Evolutionary conservation across 2,113 vertebrate genomes (phyloP).

Genomic region (Triplophysa rosa): DNA sequence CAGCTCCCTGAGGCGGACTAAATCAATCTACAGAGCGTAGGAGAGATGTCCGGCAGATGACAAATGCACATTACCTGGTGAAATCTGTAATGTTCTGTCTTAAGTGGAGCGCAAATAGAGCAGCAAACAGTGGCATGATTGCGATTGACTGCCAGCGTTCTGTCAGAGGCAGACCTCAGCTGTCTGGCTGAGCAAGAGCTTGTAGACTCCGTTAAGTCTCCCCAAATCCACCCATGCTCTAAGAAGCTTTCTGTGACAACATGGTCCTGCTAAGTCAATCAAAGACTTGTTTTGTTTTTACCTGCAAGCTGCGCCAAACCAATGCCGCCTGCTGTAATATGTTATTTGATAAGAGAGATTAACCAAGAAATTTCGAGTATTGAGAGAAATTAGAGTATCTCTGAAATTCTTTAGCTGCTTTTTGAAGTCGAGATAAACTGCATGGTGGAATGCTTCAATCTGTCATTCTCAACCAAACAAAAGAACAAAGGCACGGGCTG

Average conservation of each 20-base stretch:
- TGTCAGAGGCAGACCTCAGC: conserved; percentile 67
- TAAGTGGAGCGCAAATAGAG: conserved; percentile 22
- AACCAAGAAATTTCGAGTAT: conserved; percentile 9
- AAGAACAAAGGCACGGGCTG: conserved; percentile 16
- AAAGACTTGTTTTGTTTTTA: conserved; percentile 58
- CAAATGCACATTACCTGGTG: conserved; percentile 24
- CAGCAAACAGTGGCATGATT: conserved; percentile 67
- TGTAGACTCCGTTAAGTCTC: conserved; percentile 67
- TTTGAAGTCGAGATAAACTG: conserved; percentile 25
- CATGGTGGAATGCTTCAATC: conserved; percentile 28
- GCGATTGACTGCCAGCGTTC: conserved; percentile 64
- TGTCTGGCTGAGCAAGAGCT: conserved; percentile 65
- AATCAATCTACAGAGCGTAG: conserved; percentile 18
- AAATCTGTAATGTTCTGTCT: conserved; percentile 26
- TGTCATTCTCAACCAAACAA: conserved; percentile 16
- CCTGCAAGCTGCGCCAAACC: conserved; percentile 49
- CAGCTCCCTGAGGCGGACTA: not conserved
- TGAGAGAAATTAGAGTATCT: not conserved
- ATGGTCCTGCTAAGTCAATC: conserved; percentile 63
- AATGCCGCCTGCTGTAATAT: not conserved
- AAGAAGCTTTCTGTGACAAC: conserved; percentile 72
- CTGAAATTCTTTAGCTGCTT: conserved; percentile 14
- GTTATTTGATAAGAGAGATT: conserved; percentile 16
- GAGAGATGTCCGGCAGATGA: conserved; percentile 25
- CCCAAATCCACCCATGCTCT: conserved; percentile 69